Conservation (phyloP, 2,888 invertebrate species). For the Tribolium freemani region DNA sequence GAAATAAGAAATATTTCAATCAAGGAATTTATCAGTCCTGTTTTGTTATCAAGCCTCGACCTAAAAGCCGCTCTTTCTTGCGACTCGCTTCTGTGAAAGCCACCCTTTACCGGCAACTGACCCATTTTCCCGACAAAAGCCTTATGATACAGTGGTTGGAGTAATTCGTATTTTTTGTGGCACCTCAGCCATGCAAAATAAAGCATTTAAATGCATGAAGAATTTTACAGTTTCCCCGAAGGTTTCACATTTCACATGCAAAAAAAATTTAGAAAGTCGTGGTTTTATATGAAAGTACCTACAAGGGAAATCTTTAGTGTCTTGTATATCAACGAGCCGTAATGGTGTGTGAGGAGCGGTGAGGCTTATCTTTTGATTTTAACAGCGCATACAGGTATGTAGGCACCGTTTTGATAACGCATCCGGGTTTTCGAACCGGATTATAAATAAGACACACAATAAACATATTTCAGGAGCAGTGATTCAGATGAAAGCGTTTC, state of each 20-base stretch:
- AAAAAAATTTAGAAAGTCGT: slow-evolving; percentile 63
- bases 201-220: slow-evolving; percentile 68
- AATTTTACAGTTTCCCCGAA: slow-evolving; percentile 66
- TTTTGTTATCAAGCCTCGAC: no score
- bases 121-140: slow-evolving; percentile 30
- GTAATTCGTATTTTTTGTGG: slow-evolving; percentile 60
- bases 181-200: slow-evolving; percentile 58
- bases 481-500: slow-evolving; percentile 31
- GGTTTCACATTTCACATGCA: slow-evolving; percentile 58
- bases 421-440: not conserved
- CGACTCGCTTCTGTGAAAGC: slow-evolving; percentile 14
- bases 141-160: slow-evolving; percentile 42
- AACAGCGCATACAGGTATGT: slow-evolving; percentile 8
- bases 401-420: not conserved
- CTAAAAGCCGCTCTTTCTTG: not conserved
- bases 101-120: slow-evolving; percentile 29
- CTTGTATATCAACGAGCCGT: slow-evolving; percentile 21
- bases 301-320: slow-evolving; percentile 45
- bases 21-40: no score
- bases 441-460: slow-evolving; percentile 1
- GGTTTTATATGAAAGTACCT: slow-evolving; percentile 56
- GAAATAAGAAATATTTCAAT: no score
- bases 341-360: not conserved
- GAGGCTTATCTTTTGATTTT: not conserved
- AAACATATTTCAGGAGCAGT: slow-evolving; percentile 30